These are phyloP conservation scores for Cotesia vestalis DNA, from an alignment of 1,140 invertebrate species.

Conservation along the genomic window DNA sequence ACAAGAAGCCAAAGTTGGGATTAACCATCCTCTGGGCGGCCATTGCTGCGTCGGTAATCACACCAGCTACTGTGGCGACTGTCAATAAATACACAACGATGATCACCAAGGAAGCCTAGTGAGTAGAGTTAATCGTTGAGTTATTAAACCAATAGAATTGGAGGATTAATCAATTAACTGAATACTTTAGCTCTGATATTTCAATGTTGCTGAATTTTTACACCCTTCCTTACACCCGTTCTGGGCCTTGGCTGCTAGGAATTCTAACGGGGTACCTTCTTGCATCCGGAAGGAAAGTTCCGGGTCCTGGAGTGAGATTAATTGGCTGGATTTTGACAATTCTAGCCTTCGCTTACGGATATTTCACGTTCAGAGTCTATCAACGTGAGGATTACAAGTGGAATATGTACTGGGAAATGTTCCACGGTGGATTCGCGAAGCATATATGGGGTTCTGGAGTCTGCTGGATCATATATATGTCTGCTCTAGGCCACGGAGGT, in stretches of 20 bases:
- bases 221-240: slow-evolving; percentile 56
- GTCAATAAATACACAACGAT: slow-evolving; percentile 33
- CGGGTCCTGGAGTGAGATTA: background rate
- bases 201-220: slow-evolving; percentile 45
- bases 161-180: background rate
- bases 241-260: slow-evolving; percentile 69
- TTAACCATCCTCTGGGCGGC: slow-evolving; percentile 33
- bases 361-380: slow-evolving; percentile 25
- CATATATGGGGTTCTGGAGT: slow-evolving; percentile 31
- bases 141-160: background rate
- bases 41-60: slow-evolving; percentile 31
- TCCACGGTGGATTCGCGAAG: slow-evolving; percentile 16
- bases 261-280: slow-evolving; percentile 66
- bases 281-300: background rate
- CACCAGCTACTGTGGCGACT: slow-evolving; percentile 25
- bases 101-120: slow-evolving; percentile 14
- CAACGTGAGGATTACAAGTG: slow-evolving; percentile 25
- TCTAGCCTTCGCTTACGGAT: slow-evolving; percentile 18
- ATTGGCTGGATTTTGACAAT: slow-evolving; percentile 28
- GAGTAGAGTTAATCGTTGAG: background rate
- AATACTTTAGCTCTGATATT: background rate
- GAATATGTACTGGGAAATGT: slow-evolving; percentile 27
- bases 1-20: slow-evolving; percentile 44
- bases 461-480: slow-evolving; percentile 30
- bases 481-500: slow-evolving; percentile 17